Evolutionary conservation across 2,113 vertebrate species (phyloP), one percentile per base, ranked within the genome.

Genomic region (Nothocercus julius): DNA sequence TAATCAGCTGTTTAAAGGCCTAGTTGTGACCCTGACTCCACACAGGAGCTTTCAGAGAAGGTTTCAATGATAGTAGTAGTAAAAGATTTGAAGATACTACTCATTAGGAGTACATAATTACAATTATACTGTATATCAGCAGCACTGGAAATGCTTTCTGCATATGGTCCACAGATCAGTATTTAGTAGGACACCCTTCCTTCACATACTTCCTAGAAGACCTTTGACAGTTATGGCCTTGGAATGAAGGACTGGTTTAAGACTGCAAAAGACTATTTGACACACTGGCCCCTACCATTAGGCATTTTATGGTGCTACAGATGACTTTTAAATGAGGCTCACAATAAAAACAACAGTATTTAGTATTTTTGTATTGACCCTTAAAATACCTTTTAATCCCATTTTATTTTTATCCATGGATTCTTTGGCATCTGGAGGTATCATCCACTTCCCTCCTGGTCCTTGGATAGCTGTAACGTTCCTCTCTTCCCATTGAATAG

Each of bases 361-460:
- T 66, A 56, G 2, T 36, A 76, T 4, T 10, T 14, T 24, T 21
- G 3, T 59, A 86, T 80, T 77, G n/a, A 36, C 9, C 5, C 11
- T 40, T 51, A 7, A 45, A 82, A 45, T 96, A 99, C 99, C 99
- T 98, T 99, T 99, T 72, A 99, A 96, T 44, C 99, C 99, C 79
- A 99, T 99, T 98, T 99, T 99, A 97, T 98, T 99, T 96, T 97
- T 98, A 97, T 99, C 99, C 99, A 99, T 99, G 32, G 99, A 99
- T 95, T 99, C 99, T 96, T 99, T 99, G 83, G 99, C 98, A 38
- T 99, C 99, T 18, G 98, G 98, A 14, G 99, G 99, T 88, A 99
- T 99, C 98, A 98, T 99, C 99, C 99, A 99, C 69, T 97, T 98
- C 25, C 99, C 99, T 30, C 99, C 98, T 0, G 99, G 98, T 24